Evolutionary conservation across 1,140 invertebrate genomes (phyloP), one percentile per base, ranked within the genome.

Genomic region (Magallana ariakensis): DNA sequence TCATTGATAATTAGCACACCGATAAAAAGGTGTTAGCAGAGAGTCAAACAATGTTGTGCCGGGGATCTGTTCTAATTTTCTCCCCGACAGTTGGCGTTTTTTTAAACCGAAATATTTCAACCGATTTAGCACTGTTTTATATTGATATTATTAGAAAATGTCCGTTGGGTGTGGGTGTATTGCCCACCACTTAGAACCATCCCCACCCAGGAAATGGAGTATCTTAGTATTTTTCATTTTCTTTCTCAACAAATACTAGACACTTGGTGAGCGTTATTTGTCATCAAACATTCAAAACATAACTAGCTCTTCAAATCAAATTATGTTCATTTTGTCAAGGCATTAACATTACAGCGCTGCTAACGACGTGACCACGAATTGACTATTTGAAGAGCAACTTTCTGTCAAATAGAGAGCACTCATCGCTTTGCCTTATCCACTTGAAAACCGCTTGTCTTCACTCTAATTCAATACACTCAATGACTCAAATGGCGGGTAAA

Each of bases 401-500:
- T 75, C 66, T 26, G 22, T 75, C 22, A 33, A 75, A 8, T 26
- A 10, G 8, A 33, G 66, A 8, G 22, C 66, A 75, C 66, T 75
- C 33, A 75, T 9, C 22, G 22, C 22, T 75, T 75, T 75, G 22
- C 66, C 66, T 75, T 75, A 75, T 75, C 66, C 66, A 75, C 66
- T 75, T 75, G 22, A 33, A 46, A 75, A 75, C 19, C 11, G 66
- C 66, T 75, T 75, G 66, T 75, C 66, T 75, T 75, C 13, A 13
- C 66, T 75, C 66, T 75, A 75, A 26, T 75, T 75, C 66, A 75
- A 75, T 75, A 75, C 33, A 75, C 66, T 75, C 33, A 75, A 75
- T 75, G 66, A 75, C 66, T 75, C 66, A 75, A 75, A 75, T 75
- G 33, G 22, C 66, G 22, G 66, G 22, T 75, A 26, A 75, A 75